phyloP scores from a whole-genome alignment of 1,140 invertebrate species.

The Heliconius melpomene region DNA sequence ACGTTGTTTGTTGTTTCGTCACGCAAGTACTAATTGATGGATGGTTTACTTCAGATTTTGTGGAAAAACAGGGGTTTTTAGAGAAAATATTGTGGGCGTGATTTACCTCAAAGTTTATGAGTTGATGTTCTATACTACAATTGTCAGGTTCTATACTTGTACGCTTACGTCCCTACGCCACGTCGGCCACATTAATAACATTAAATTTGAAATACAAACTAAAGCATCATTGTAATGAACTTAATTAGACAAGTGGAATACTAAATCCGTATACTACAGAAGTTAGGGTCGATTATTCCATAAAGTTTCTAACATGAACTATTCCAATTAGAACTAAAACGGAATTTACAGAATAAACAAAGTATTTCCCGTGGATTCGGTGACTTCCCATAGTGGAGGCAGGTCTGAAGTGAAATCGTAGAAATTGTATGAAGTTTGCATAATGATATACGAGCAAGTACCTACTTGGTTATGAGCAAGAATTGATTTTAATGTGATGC shows the following conservation, averaged over 20 bases:
- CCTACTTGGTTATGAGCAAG: too few species aligned
- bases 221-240: neutral
- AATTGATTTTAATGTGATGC: too few species aligned
- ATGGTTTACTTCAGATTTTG: constrained; percentile 32
- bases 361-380: constrained; percentile 47
- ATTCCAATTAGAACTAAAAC: constrained; percentile 57
- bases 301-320: constrained; percentile 38
- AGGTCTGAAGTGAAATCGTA: constrained; percentile 39
- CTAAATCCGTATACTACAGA: neutral
- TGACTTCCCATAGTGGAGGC: constrained; percentile 35
- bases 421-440: constrained; percentile 32
- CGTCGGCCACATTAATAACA: too few species aligned
- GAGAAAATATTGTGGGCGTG: neutral
- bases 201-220: constrained; percentile 1
- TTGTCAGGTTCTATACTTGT: too few species aligned
- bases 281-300: constrained; percentile 6
- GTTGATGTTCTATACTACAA: too few species aligned
- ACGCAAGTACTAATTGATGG: constrained; percentile 43
- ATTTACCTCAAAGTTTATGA: too few species aligned
- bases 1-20: constrained; percentile 42
- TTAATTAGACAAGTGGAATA: neutral
- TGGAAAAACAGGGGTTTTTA: constrained; percentile 22
- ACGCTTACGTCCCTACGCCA: too few species aligned
- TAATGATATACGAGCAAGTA: neutral
- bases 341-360: constrained; percentile 46